Conservation (phyloP, 2,888 invertebrate genomes). For the Drosophila formosana region DNA sequence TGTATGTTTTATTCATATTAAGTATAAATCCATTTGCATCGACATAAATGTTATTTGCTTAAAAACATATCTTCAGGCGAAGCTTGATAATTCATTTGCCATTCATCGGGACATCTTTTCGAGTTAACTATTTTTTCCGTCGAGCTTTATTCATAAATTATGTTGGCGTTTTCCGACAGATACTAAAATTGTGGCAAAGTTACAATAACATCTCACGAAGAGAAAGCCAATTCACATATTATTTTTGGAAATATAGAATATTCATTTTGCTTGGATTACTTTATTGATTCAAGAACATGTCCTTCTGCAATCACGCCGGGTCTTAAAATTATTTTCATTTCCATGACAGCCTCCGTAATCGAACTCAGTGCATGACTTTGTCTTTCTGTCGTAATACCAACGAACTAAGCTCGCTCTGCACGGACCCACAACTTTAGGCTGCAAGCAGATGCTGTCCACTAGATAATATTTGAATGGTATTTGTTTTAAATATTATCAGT, state of each 20-base stretch:
- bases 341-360: slow-evolving; percentile 31
- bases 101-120: neutral
- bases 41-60: slow-evolving; percentile 55
- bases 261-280: too few species aligned
- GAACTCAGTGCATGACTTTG: slow-evolving; percentile 22
- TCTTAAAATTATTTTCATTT: slow-evolving; percentile 11
- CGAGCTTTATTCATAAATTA: too few species aligned
- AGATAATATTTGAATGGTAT: neutral
- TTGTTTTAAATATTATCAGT: neutral
- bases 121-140: neutral
- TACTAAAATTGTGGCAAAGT: too few species aligned
- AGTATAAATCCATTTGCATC: slow-evolving; percentile 9
- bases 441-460: slow-evolving; percentile 15
- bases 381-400: slow-evolving; percentile 38
- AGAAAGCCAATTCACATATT: neutral
- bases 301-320: neutral
- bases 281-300: neutral
- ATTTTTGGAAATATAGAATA: neutral
- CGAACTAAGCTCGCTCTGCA: slow-evolving; percentile 28
- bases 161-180: too few species aligned
- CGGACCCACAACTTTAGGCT: neutral
- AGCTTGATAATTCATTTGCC: neutral
- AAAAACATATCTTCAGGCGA: slow-evolving; percentile 7
- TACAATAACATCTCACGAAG: too few species aligned
- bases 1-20: slow-evolving; percentile 28